Base-by-base conservation (phyloP, 2,113 vertebrate species). In the Rutilus rutilus region DNA sequence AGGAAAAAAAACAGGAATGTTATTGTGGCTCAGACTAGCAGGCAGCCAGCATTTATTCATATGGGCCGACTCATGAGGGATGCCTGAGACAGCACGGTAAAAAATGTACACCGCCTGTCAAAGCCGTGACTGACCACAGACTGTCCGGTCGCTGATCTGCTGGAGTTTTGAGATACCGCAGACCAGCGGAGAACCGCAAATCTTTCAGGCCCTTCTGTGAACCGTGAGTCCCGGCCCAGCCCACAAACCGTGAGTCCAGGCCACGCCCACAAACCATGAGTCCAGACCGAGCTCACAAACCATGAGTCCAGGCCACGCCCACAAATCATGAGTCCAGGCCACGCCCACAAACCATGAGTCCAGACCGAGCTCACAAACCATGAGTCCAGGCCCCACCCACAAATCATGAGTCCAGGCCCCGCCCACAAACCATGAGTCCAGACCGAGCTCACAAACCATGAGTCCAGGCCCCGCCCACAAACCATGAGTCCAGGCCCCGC, bases 31-130 rank as follows among this genome's bases (percentile, higher is more conserved):
- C 74, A 88, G 84, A 86, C 87, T 5, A 73, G 57, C 79, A 83
- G 79, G 80, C 84, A 86, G 78, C 83, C 78, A 88, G 83, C 74
- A 17, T 78, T 77, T 82, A 82, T 69, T 87, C 86, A 60, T 76
- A 90, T 84, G 30, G 30, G 90, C 89, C 91, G 91, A 88, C 87
- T 78, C 52, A 17, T 50, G 47, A 25, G 45, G 25, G 74, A 76
- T 27, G 45, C n/a, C 42, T 76, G 74, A 76, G 74, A 73, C 69
- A 73, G 67, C 21, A 42, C 42, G 71, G 39, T 47, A 14, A 50
- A 50, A 47, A 25, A 47, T 27, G 12, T 75, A 25, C 71, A 47
- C 42, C 12, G 71, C 71, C 6, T 74, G 42, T 74, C 71, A 47
- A 47, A 74, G n/a, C 42, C 23, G 42, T 71, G 71, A 74, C 42